A percentile compares a stretch with the other conserved stretches of the same genome.
Conservation (phyloP, 2,113 vertebrate species). For the Hypanus sabinus region DNA sequence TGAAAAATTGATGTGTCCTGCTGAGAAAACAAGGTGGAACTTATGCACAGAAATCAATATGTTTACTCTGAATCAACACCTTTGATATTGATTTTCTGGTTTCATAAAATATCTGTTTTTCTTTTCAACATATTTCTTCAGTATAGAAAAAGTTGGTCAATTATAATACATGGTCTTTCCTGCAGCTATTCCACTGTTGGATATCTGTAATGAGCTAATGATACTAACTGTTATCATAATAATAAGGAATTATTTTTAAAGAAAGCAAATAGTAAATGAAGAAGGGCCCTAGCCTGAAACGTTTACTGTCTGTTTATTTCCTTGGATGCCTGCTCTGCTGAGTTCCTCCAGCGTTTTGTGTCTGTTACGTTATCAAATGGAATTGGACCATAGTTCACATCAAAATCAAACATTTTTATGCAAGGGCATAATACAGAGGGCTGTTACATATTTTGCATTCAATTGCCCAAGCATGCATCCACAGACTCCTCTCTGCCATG, state of each 20-base stretch:
- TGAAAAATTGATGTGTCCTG: neutral
- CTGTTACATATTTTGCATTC: too few relatives aligned
- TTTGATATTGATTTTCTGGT: constrained; percentile 29
- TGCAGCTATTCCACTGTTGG: neutral
- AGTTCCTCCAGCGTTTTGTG: too few relatives aligned
- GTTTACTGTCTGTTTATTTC: too few relatives aligned
- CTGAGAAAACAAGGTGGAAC: neutral
- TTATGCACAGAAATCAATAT: neutral
- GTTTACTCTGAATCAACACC: neutral
- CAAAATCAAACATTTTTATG: neutral
- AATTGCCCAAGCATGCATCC: too few relatives aligned
- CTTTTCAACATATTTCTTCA: constrained; percentile 7
- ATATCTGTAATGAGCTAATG: neutral
- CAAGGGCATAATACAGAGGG: neutral
- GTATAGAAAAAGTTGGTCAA: constrained; percentile 21
- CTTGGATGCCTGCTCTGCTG: too few relatives aligned
- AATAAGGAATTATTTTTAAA: neutral
- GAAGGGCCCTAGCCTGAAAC: too few relatives aligned
- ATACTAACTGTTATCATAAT: too few relatives aligned
- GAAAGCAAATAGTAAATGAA: neutral
- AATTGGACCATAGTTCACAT: neutral
- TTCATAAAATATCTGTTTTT: neutral
- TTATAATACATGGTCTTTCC: neutral
- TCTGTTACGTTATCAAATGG: neutral
- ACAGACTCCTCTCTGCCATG: too few relatives aligned